phyloP scores from a whole-genome alignment of 2,888 invertebrate species.

The Nomada fucata region DNA sequence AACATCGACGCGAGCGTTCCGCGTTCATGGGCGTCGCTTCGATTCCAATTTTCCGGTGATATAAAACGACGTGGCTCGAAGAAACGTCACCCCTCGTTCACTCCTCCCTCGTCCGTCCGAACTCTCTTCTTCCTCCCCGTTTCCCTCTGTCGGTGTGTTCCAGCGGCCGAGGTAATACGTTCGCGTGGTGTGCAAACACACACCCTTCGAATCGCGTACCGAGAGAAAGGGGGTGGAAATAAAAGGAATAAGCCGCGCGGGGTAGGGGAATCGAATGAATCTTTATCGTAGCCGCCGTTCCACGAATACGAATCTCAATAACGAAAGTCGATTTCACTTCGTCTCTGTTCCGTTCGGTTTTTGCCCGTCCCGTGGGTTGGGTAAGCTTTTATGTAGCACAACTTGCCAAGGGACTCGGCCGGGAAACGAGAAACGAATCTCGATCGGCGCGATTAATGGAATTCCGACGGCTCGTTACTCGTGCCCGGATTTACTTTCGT shows the following conservation, averaged over 20 bases:
- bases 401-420: conserved; percentile 11
- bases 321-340: conserved; percentile 69
- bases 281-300: conserved; percentile 66
- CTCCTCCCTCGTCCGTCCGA: neutral
- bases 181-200: conserved; percentile 60
- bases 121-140: neutral
- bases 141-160: conserved; percentile 26
- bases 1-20: conserved; percentile 66
- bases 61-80: conserved; percentile 74
- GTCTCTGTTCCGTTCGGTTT: conserved; percentile 59
- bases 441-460: conserved; percentile 47
- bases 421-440: conserved; percentile 21
- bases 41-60: conserved; percentile 79
- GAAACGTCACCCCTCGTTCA: conserved; percentile 33
- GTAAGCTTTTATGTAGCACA: conserved; percentile 22
- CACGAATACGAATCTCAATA: conserved; percentile 64
- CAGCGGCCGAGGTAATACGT: conserved; percentile 46
- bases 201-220: conserved; percentile 39
- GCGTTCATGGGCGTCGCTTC: conserved; percentile 66
- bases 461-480: conserved; percentile 37
- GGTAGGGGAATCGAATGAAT: conserved; percentile 65
- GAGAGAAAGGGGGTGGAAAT: conserved; percentile 35
- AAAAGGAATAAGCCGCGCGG: conserved; percentile 58
- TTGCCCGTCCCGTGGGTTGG: conserved; percentile 23
- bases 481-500: conserved; percentile 28